Evolutionary conservation across 2,888 invertebrate species (phyloP).

Genomic region (Sisyra nigra): DNA sequence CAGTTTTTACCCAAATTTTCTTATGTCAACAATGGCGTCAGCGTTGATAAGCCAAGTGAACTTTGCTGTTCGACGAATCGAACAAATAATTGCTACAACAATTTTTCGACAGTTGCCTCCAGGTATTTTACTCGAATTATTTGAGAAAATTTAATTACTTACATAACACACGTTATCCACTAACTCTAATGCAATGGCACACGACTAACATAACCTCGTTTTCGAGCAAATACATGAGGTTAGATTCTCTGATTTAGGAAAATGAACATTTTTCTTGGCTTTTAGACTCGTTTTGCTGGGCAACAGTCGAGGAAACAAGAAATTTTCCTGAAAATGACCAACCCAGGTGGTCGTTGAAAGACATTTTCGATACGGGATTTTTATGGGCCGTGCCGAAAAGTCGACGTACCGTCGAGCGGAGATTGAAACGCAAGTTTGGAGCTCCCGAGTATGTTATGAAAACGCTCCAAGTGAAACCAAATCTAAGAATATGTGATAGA

Average conservation of each 20-base stretch:
- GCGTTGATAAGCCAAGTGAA: neutral
- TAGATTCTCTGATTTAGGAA: neutral
- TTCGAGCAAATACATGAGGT: no score
- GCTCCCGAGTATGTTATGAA: conserved; percentile 48
- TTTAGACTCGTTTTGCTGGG: no score
- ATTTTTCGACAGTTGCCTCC: conserved; percentile 29
- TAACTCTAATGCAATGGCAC: neutral
- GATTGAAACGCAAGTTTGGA: conserved; percentile 59
- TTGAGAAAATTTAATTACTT: no score
- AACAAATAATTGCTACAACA: conserved; percentile 22
- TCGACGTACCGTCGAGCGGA: conserved; percentile 59
- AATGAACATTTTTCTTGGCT: neutral
- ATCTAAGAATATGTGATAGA: conserved; percentile 56
- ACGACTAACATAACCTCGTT: conserved; percentile 8
- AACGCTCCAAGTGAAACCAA: conserved; percentile 50
- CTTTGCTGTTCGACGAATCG: conserved; percentile 24
- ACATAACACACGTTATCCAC: no score
- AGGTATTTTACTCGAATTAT: conserved; percentile 28
- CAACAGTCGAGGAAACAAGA: no score
- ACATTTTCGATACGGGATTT: conserved; percentile 55
- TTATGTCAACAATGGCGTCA: neutral
- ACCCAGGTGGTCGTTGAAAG: conserved; percentile 35
- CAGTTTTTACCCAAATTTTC: neutral
- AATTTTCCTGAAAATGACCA: neutral
- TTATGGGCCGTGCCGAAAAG: conserved; percentile 70